A percentile compares a stretch with the other conserved stretches of the same genome.
phyloP scores from a whole-genome alignment of 2,113 vertebrate genomes.

The Gymnocephalus cernua region DNA sequence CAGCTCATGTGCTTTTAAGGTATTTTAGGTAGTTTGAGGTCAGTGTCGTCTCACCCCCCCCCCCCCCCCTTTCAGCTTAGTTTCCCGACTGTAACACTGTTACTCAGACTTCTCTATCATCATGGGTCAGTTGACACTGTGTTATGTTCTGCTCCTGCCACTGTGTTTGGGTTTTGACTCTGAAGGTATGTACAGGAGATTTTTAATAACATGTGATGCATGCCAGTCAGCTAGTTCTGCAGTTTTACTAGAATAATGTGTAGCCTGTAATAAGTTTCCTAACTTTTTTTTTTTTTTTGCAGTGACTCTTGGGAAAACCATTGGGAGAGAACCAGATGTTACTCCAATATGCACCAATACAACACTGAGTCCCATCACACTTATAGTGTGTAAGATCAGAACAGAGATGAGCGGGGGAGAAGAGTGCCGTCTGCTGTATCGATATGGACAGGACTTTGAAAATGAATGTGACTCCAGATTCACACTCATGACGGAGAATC shows the following conservation, averaged over 20 bases:
- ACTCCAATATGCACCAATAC: slow-evolving; percentile 6
- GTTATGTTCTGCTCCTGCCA: not conserved
- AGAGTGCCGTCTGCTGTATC: slow-evolving; percentile 12
- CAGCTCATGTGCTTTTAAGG: not conserved
- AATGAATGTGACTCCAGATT: slow-evolving; percentile 42
- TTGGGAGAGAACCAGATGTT: not conserved
- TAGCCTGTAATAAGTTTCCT: too few species aligned
- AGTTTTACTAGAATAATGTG: too few species aligned
- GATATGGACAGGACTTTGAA: rapidly evolving
- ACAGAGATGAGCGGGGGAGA: not conserved
- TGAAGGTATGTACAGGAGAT: slow-evolving; percentile 9
- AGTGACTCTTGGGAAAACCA: not conserved
- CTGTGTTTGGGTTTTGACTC: not conserved
- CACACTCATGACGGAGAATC: slow-evolving; percentile 7
- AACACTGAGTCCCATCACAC: rapidly evolving
- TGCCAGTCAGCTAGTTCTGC: not conserved
- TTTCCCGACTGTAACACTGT: not conserved
- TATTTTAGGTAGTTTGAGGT: not conserved
- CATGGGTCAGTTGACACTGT: not conserved
- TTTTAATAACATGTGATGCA: not conserved
- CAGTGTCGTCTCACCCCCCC: not conserved
- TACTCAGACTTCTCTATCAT: not conserved
- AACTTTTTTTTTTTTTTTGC: not conserved
- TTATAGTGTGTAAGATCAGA: slow-evolving; percentile 22
- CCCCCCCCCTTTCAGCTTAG: not conserved